Evolutionary conservation across 2,888 invertebrate genomes (phyloP), one percentile per base, ranked within the genome.

Genomic region (Aphodius sticticus): DNA sequence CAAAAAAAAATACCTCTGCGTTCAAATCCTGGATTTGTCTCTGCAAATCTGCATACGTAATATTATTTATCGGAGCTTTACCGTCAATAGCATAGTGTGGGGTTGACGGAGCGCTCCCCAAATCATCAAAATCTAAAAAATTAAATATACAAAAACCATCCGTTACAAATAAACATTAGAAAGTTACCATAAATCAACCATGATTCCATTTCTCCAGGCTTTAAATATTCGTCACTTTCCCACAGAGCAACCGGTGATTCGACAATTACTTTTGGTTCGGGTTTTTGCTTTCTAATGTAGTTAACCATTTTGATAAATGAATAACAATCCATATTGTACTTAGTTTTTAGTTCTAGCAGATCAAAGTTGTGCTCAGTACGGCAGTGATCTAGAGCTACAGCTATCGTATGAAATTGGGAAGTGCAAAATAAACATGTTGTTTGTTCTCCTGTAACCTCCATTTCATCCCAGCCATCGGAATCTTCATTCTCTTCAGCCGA

Each of bases 221-320:
- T 94, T 80, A 97, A 90, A 87, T 95, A 97, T 83, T 92, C 92
- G 78, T 96, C 96, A 84, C 93, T 93, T 12, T 92, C 91, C 96
- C 96, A 97, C 6, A 92, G 87, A 1, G 91, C 89, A 81, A 89
- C 88, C 74, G 90, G 88, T 15, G 92, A 87, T 70, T 86, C 84
- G 6, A 89, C 88, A 83, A 92, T 90, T 71, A 91, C 90, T 80
- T 92, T 91, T 0, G 94, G 89, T 76, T 89, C 89, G 0, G 93
- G 90, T 82, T 93, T 93, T 77, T 93, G 91, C 14, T 89, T 91
- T 84, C 95, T 92, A 81, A 96, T 94, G 85, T 93, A 97, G 89
- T 96, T 97, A 0, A 97, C 92, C 85, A 97, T 88, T 87, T 95
- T 95, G 36, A 95, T 94, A 84, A 94, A 96, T 0, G 94, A 94